Evolutionary conservation across 2,888 invertebrate species (phyloP), one percentile per base, ranked within the genome.

Genomic region (Hartigia nigra): DNA sequence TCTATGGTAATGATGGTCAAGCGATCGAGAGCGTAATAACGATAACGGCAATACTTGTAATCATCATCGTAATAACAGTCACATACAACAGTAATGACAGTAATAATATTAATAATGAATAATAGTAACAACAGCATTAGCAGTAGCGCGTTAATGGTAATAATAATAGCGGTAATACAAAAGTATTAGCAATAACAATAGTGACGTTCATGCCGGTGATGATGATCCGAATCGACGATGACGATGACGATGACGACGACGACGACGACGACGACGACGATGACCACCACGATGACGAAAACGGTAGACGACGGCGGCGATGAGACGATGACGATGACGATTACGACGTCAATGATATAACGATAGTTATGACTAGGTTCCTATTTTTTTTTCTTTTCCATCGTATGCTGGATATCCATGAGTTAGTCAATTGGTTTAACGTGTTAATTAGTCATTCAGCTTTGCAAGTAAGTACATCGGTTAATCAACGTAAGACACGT

Each of bases 381-480:
- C 84, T 55, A 86, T 82, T 80, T 82, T 82, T 77, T 39, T 39
- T 55, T 39, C 55, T 55, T 55, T 55, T 55, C 55, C 55, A 55
- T 55, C 83, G 82, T 83, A 82, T 85, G 83, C 83, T 85, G 82
- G 81, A 81, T 81, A 81, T 76, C 83, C 80, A 77, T 77, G 80
- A 82, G 84, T 87, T 86, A 86, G 84, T 84, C 76, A 77, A 82
- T 83, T 80, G 81, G 81, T 83, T 86, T 82, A 84, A 87, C 84
- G 78, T 84, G 84, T 82, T 82, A 69, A 81, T 87, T 87, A 87
- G 84, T 85, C 82, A 83, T 87, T 79, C 78, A 86, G 85, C 83
- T 83, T 87, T 86, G 86, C 84, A 81, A 80, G 83, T 89, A 90
- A 89, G 89, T 90, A 90, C 90, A 88, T 88, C 82, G 84, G 88